Conservation (phyloP, 2,888 invertebrate species). For the Ectropis crepuscularia region DNA sequence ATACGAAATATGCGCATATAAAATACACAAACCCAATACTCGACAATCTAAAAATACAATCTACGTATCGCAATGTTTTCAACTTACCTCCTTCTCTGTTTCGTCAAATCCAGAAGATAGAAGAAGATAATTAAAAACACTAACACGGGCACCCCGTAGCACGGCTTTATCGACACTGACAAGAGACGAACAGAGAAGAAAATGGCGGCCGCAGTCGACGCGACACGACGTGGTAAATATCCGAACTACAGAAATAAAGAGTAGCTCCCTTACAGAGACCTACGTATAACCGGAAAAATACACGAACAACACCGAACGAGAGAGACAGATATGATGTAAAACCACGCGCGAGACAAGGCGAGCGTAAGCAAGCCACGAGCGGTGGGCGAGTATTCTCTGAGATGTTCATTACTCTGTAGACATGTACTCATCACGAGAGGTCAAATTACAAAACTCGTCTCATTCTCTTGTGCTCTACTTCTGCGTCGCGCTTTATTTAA, state of each 20-base stretch:
- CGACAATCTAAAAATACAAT: slow-evolving; percentile 27
- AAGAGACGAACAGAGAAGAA: slow-evolving; percentile 78
- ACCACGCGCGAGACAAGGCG: slow-evolving; percentile 18
- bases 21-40: neutral
- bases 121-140: slow-evolving; percentile 59
- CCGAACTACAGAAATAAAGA: slow-evolving; percentile 59
- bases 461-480: slow-evolving; percentile 76
- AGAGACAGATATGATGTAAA: slow-evolving; percentile 44
- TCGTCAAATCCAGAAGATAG: slow-evolving; percentile 65
- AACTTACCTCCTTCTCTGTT: slow-evolving; percentile 57
- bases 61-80: slow-evolving; percentile 42
- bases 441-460: slow-evolving; percentile 60
- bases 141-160: slow-evolving; percentile 63
- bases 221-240: slow-evolving; percentile 59
- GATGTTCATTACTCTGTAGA: slow-evolving; percentile 59
- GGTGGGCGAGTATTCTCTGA: slow-evolving; percentile 44
- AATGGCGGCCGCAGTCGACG: slow-evolving; percentile 69
- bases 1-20: too few species aligned
- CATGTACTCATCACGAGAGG: slow-evolving; percentile 53
- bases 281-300: slow-evolving; percentile 27
- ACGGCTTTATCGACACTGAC: slow-evolving; percentile 69
- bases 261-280: slow-evolving; percentile 50
- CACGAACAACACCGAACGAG: slow-evolving; percentile 39
- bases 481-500: slow-evolving; percentile 46
- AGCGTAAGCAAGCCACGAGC: slow-evolving; percentile 20